Conservation (phyloP, 1,140 invertebrate species). For the Metaphire vulgaris region DNA sequence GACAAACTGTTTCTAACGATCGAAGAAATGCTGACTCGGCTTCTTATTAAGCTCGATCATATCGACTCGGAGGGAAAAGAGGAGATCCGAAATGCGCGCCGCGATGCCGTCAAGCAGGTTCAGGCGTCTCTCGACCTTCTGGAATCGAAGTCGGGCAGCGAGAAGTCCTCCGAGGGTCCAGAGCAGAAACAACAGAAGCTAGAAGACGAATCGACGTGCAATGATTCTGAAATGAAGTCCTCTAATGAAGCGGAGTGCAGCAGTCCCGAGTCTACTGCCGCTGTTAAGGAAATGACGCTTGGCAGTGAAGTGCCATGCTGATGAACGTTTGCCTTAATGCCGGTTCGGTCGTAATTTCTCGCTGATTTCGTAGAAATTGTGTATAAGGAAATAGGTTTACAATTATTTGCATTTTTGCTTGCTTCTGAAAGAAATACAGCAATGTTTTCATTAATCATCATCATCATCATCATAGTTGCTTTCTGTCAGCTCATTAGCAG, state of each 20-base stretch:
- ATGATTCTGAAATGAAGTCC: background rate
- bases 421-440: no score
- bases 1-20: conserved; percentile 81
- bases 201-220: background rate
- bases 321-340: background rate
- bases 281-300: background rate
- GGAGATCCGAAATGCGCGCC: conserved; percentile 73
- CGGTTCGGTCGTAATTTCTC: background rate
- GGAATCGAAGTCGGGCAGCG: conserved; percentile 59
- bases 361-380: background rate
- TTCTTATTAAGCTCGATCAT: conserved; percentile 80
- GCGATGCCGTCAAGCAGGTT: conserved; percentile 79
- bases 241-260: background rate
- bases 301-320: background rate
- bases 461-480: no score
- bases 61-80: conserved; percentile 86
- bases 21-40: conserved; percentile 89
- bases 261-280: background rate
- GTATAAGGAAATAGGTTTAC: no score
- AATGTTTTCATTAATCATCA: no score
- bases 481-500: no score
- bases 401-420: no score
- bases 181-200: background rate
- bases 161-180: no score
- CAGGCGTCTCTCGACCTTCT: conserved; percentile 74